A percentile compares a stretch with the other conserved stretches of the same genome.
phyloP scores from a whole-genome alignment of 2,113 vertebrate genomes.

The Procapra przewalskii region DNA sequence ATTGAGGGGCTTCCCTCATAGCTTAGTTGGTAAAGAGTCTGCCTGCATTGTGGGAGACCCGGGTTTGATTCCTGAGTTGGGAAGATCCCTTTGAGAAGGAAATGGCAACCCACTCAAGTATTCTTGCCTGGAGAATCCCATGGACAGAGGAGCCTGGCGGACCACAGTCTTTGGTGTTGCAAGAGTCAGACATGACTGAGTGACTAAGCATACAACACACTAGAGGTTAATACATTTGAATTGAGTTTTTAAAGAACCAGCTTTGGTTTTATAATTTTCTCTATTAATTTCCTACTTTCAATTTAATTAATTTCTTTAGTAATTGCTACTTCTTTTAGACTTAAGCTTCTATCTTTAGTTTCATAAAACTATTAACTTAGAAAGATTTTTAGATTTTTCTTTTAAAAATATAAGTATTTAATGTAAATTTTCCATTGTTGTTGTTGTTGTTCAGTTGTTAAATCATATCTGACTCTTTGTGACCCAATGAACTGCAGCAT shows the following conservation, averaged over 20 bases:
- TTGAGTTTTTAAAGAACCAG: background rate
- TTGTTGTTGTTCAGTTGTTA: background rate
- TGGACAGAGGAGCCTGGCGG: background rate
- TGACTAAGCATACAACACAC: background rate
- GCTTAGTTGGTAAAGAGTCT: background rate
- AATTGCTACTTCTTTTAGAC: background rate
- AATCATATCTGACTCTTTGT: background rate
- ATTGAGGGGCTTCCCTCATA: accelerated
- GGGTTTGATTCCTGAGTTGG: accelerated
- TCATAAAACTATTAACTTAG: background rate
- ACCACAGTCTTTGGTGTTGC: background rate
- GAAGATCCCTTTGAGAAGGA: background rate
- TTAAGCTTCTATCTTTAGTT: background rate
- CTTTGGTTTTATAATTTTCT: background rate
- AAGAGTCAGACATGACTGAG: background rate
- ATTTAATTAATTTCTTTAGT: background rate
- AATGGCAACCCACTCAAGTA: background rate
- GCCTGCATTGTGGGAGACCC: accelerated
- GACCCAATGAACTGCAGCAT: background rate
- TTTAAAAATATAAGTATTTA: background rate
- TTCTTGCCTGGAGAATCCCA: background rate
- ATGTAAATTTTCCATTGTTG: background rate
- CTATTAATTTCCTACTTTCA: background rate
- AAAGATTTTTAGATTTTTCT: background rate
- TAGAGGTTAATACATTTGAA: background rate